Base-by-base conservation (phyloP, 2,888 invertebrate species). In the Sialis fuliginosa region DNA sequence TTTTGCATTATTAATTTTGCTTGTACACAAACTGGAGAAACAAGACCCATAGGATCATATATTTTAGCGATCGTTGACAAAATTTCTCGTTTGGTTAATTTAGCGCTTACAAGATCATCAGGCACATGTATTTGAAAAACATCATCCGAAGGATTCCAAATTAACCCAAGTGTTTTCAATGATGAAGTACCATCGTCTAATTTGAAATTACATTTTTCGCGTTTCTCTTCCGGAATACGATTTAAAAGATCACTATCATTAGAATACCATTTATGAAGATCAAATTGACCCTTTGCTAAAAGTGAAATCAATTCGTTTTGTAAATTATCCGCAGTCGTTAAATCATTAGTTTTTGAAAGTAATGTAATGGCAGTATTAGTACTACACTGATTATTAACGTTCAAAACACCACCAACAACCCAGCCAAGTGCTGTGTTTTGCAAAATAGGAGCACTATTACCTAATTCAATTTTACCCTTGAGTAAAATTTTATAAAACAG, bases 221-320 rank as follows among this genome's bases (percentile, higher is more conserved):
- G 41, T 12, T 40, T 40, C 8, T 12, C 41, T 12, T 40, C 41
- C 3, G 41, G 41, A 40, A 40, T 40, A 8, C 13, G n/a, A n/a
- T 40, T 6, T 1, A 51, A 33, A 1, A 51, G 33, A 0, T 31
- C 4, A 1, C 37, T 39, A 9, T 35, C 31, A 39, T 53, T 52
- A 9, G 48, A 48, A 5, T 49, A 47, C 52, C 49, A 53, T 33
- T 52, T 51, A 0, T 52, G 40, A 6, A 51, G 34, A 6, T 48
- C 6, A 39, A 52, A 50, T 5, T 33, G 30, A 6, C 43, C 49
- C 1, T 35, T n/a, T 30, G 1, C 5, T 1, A 50, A 9, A 5
- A 50, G 7, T 1, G 33, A 37, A 3, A 50, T 39, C 0, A 51
- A 5, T 34, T 51, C 44, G 7, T 47, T 22, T 7, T 39, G 42